phyloP scores from a whole-genome alignment of 2,888 invertebrate species.

The Diaperis boleti region DNA sequence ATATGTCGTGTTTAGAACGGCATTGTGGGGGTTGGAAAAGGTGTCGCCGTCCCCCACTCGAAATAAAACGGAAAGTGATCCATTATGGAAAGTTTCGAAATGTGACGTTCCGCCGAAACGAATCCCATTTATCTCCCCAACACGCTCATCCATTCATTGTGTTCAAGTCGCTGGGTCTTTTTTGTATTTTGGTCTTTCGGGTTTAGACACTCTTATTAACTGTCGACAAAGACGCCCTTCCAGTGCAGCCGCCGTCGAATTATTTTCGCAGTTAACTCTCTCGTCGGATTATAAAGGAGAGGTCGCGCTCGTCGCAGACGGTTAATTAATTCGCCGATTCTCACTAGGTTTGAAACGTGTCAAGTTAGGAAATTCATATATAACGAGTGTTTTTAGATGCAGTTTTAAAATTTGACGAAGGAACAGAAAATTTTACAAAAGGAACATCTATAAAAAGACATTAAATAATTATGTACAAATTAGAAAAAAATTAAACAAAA shows the following conservation, averaged over 20 bases:
- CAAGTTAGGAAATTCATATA: too few species aligned
- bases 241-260: slow-evolving; percentile 39
- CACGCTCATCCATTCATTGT: slow-evolving; percentile 43
- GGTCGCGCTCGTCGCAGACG: slow-evolving; percentile 1
- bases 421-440: too few species aligned
- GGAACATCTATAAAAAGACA: too few species aligned
- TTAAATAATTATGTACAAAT: too few species aligned
- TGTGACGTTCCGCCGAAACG: slow-evolving; percentile 49
- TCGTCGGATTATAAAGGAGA: slow-evolving; percentile 26
- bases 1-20: slow-evolving; percentile 32
- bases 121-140: slow-evolving; percentile 47
- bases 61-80: slow-evolving; percentile 53
- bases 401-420: too few species aligned
- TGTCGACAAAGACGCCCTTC: slow-evolving; percentile 39
- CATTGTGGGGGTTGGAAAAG: slow-evolving; percentile 11
- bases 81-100: slow-evolving; percentile 52
- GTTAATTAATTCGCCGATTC: slow-evolving; percentile 24
- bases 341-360: too few species aligned
- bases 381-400: too few species aligned
- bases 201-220: slow-evolving; percentile 48
- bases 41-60: slow-evolving; percentile 26
- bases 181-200: slow-evolving; percentile 42
- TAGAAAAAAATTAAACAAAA: too few species aligned
- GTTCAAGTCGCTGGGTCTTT: slow-evolving; percentile 30
- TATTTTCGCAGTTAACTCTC: slow-evolving; percentile 41